Evolutionary conservation across 2,888 invertebrate species (phyloP).

Genomic region (Drosophila kanekoi): DNA sequence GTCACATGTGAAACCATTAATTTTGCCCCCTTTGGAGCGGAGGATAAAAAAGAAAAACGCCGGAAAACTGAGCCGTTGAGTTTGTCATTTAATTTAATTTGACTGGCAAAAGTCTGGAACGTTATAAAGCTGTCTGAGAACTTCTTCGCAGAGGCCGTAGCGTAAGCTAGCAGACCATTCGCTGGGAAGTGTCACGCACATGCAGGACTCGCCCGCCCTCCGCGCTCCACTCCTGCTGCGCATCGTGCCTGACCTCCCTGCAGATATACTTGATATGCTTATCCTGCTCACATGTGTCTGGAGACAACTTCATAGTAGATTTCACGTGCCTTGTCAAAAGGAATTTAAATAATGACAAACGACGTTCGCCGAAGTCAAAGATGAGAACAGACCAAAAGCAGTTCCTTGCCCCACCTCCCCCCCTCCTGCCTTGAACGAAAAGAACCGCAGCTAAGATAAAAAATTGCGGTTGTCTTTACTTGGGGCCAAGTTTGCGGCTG

Average conservation of each 20-base stretch:
- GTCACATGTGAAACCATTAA: constrained; percentile 47
- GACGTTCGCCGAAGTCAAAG: constrained; percentile 71
- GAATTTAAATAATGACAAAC: constrained; percentile 84
- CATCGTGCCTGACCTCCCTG: constrained; percentile 42
- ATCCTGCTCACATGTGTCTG: constrained; percentile 61
- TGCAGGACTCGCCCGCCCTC: not conserved
- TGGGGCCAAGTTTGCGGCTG: constrained; percentile 67
- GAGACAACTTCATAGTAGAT: constrained; percentile 75
- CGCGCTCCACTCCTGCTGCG: not conserved
- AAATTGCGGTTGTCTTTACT: constrained; percentile 67
- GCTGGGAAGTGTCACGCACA: constrained; percentile 45
- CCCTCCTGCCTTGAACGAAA: not conserved
- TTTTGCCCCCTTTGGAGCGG: constrained; percentile 18
- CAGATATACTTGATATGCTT: constrained; percentile 60
- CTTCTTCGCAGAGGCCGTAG: constrained; percentile 9
- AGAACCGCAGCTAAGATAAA: constrained; percentile 61
- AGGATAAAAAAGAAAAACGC: not conserved
- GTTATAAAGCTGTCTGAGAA: constrained; percentile 56
- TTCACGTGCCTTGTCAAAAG: constrained; percentile 80
- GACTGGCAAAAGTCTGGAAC: constrained; percentile 47
- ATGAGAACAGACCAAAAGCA: constrained; percentile 35
- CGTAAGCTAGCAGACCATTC: constrained; percentile 5
- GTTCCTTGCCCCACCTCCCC: not conserved
- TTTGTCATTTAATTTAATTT: constrained; percentile 83
- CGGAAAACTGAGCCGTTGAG: constrained; percentile 63